A percentile compares a stretch with the other conserved stretches of the same genome.
These are phyloP conservation scores for Halesus radiatus DNA, from an alignment of 1,140 invertebrate species.

Conservation along the genomic window DNA sequence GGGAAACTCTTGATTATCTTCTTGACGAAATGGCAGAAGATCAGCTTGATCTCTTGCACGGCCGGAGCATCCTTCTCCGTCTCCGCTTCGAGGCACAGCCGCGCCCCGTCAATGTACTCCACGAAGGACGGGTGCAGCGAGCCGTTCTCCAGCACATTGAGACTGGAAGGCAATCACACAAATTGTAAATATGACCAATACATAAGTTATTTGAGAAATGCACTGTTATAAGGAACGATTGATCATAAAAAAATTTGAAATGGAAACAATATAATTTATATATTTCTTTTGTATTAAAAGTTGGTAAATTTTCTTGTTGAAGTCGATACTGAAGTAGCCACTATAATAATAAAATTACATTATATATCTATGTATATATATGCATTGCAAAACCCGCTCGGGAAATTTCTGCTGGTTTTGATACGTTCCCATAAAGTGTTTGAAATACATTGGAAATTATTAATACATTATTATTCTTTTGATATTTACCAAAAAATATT, in stretches of 20 bases:
- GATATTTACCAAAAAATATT: too few relatives aligned
- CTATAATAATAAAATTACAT: too few relatives aligned
- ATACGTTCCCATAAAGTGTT: too few relatives aligned
- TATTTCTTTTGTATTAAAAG: too few relatives aligned
- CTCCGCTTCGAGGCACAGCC: slow-evolving; percentile 92
- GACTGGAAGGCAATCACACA: slow-evolving; percentile 68
- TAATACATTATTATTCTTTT: too few relatives aligned
- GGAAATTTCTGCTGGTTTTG: too few relatives aligned
- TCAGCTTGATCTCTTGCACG: slow-evolving; percentile 88
- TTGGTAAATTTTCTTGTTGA: too few relatives aligned
- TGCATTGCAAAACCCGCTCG: too few relatives aligned
- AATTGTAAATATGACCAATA: background rate
- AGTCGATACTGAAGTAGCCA: too few relatives aligned
- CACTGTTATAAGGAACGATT: background rate
- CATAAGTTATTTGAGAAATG: background rate
- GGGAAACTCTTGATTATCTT: slow-evolving; percentile 95
- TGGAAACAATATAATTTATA: too few relatives aligned
- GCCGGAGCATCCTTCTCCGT: slow-evolving; percentile 87
- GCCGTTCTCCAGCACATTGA: slow-evolving; percentile 84
- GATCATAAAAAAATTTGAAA: background rate
- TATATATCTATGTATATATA: too few relatives aligned
- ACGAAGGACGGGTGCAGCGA: slow-evolving; percentile 89
- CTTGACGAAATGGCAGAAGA: slow-evolving; percentile 94
- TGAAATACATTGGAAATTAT: too few relatives aligned
- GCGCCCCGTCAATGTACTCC: slow-evolving; percentile 95